These are phyloP conservation scores for Entomobrya multifasciata DNA, from an alignment of 2,888 invertebrate species.

Conservation along the genomic window DNA sequence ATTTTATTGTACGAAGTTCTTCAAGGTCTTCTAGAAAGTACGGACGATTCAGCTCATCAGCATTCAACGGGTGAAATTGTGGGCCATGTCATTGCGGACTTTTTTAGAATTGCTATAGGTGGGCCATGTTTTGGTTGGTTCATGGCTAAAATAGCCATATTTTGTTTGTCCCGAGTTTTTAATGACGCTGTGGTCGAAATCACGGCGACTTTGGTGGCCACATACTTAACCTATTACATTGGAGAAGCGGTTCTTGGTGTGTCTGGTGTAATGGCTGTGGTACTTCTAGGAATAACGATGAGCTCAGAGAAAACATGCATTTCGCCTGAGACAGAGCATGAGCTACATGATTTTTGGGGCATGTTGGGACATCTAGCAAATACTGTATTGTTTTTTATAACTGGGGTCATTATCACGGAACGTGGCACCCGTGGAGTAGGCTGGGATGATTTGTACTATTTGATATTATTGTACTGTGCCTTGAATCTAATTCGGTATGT, in stretches of 20 bases:
- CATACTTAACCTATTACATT: conserved; percentile 82
- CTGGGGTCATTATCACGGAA: conserved; percentile 85
- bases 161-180: conserved; percentile 81
- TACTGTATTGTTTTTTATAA: conserved; percentile 85
- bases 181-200: conserved; percentile 82
- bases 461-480: conserved; percentile 82
- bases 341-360: conserved; percentile 82
- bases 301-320: conserved; percentile 81
- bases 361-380: conserved; percentile 83
- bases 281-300: conserved; percentile 82
- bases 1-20: conserved; percentile 82
- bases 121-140: conserved; percentile 80
- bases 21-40: conserved; percentile 48
- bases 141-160: conserved; percentile 81
- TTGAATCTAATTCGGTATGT: conserved; percentile 81
- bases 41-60: not conserved
- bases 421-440: conserved; percentile 83
- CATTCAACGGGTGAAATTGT: conserved; percentile 54
- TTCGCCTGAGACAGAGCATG: conserved; percentile 82
- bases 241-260: conserved; percentile 80
- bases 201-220: conserved; percentile 81
- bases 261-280: conserved; percentile 82
- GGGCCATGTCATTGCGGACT: conserved; percentile 23
- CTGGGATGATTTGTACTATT: conserved; percentile 83
- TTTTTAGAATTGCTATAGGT: conserved; percentile 73